Conservation (phyloP, 2,797 vertebrate genomes). For the Brachymystax lenok region DNA sequence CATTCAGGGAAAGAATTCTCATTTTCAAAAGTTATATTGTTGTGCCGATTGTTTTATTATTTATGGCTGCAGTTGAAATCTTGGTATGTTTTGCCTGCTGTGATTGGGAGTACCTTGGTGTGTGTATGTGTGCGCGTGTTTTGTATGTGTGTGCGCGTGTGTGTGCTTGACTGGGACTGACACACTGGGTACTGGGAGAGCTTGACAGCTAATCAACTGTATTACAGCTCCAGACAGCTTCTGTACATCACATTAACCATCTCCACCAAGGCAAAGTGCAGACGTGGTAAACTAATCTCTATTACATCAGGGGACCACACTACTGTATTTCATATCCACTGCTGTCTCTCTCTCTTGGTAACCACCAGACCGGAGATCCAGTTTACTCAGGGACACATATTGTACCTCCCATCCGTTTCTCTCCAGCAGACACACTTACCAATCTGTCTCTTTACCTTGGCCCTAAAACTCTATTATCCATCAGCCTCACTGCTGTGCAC, state of each 20-base stretch:
- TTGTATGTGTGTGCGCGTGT: not conserved
- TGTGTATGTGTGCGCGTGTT: not conserved
- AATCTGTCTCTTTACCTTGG: constrained; percentile 33
- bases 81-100: not conserved
- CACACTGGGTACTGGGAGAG: not conserved
- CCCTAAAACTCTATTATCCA: constrained; percentile 7
- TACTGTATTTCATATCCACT: not conserved
- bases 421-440: constrained; percentile 24
- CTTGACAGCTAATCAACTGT: not conserved
- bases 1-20: not conserved
- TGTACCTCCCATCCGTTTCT: not conserved
- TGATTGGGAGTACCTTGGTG: not conserved
- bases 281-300: not conserved
- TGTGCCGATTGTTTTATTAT: not conserved
- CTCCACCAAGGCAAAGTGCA: no score
- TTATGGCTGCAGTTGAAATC: not conserved
- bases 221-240: not conserved
- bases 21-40: not conserved
- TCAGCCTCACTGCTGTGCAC: constrained; percentile 3
- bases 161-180: not conserved
- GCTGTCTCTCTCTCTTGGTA: not conserved
- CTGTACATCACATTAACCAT: not conserved
- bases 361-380: not conserved
- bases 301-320: not conserved
- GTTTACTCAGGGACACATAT: not conserved